phyloP scores from a whole-genome alignment of 2,113 vertebrate species.

The Strix aluco region DNA sequence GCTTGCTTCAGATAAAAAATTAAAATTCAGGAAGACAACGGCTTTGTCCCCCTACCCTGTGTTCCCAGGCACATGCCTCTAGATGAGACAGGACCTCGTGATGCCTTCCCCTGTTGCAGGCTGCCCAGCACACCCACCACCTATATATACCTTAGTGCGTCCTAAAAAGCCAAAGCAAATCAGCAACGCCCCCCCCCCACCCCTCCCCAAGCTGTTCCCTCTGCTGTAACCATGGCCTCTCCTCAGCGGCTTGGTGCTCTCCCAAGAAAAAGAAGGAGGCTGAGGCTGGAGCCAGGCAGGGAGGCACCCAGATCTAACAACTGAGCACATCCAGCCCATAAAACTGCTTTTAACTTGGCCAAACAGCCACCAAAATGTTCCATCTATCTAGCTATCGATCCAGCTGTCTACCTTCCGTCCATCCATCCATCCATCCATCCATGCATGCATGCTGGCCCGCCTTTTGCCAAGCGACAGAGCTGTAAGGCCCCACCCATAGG shows the following conservation, averaged over 20 bases:
- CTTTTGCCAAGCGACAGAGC: not conserved
- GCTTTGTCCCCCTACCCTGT: not conserved
- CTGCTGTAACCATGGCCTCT: not conserved
- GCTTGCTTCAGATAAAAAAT: not conserved
- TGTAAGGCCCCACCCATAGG: too few relatives aligned
- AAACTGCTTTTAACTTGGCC: not conserved
- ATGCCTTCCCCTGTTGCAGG: not conserved
- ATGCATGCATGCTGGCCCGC: not conserved
- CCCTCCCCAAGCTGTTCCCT: not conserved
- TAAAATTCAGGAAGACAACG: not conserved
- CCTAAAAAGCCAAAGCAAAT: not conserved
- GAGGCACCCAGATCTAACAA: not conserved
- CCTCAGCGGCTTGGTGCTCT: not conserved
- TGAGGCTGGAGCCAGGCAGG: not conserved
- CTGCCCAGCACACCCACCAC: not conserved
- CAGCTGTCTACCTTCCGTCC: not conserved
- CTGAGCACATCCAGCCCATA: not conserved
- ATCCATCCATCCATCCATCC: not conserved
- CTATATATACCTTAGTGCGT: fast-evolving
- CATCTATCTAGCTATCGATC: not conserved
- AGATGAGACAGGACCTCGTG: not conserved
- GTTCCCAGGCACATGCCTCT: not conserved
- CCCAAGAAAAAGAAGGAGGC: not conserved
- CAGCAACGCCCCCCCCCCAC: not conserved
- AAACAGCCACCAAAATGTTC: not conserved